phyloP scores from a whole-genome alignment of 2,888 invertebrate species.

The Hyles lineata region DNA sequence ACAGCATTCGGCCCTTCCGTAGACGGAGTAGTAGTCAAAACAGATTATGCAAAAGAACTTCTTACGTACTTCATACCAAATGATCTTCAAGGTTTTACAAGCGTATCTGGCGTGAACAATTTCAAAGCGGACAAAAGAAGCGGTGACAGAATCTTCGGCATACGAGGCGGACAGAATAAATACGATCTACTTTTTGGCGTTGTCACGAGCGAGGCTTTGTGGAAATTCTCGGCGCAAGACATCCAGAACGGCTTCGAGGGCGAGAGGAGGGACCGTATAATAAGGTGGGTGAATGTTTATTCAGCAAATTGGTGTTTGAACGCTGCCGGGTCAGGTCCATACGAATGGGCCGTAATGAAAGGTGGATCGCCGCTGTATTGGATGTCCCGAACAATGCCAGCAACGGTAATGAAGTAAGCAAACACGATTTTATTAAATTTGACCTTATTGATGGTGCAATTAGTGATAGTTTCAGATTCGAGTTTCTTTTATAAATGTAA shows the following conservation, averaged over 20 bases:
- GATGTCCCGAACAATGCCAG: conserved; percentile 36
- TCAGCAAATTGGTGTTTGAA: conserved; percentile 75
- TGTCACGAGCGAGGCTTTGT: conserved; percentile 95
- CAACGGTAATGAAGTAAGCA: conserved; percentile 20
- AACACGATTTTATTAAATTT: conserved; percentile 12
- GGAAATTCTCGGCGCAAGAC: conserved; percentile 94
- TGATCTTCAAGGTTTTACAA: conserved; percentile 87
- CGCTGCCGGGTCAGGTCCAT: conserved; percentile 49
- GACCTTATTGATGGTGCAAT: conserved; percentile 7
- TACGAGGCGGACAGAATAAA: conserved; percentile 85
- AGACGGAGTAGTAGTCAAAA: conserved; percentile 96
- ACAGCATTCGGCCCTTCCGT: conserved; percentile 97
- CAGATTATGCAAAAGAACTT: conserved; percentile 93
- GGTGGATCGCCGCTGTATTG: conserved; percentile 47
- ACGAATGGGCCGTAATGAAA: conserved; percentile 61
- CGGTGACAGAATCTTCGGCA: conserved; percentile 85
- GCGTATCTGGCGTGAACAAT: conserved; percentile 84
- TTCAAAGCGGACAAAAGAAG: conserved; percentile 86
- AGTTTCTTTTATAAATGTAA: not conserved
- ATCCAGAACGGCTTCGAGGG: conserved; percentile 95
- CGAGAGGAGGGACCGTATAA: conserved; percentile 94
- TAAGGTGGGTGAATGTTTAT: conserved; percentile 83
- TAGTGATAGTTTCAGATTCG: not conserved
- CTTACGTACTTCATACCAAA: conserved; percentile 89
- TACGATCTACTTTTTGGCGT: conserved; percentile 96